Evolutionary conservation across 1,140 invertebrate species (phyloP), one percentile per base, ranked within the genome.

Genomic region (Drosophila ercepeae): DNA sequence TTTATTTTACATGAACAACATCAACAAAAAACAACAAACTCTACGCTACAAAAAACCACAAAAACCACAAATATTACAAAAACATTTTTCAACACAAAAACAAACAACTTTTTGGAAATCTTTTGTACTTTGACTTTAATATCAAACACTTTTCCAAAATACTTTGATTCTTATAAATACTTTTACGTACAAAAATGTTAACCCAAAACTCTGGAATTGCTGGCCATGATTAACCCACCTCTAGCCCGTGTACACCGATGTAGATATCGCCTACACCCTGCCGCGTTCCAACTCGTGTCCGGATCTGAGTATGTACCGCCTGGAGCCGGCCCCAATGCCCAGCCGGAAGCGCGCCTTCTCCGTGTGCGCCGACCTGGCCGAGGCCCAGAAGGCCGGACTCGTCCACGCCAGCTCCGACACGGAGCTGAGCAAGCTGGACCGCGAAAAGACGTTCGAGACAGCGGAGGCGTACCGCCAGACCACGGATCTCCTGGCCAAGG

Each of bases 381-480:
- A 75, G 1, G 71, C 58, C 2, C 42, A 45, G 21, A 44, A 46
- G 1, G 46, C 61, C 5, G 71, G 50, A 7, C 51, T 78, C 27
- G 42, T 82, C 11, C 89, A 84, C 41, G 78, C 90, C 51, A 94
- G 95, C 52, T 96, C 95, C 3, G 95, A 96, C 78, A 95, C 94
- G 0, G 95, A 96, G 89, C 90, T 96, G 11, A 93, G 95, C 72
- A 93, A 94, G 19, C 96, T 96, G 57, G 95, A 97, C 75, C 95
- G 95, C 75, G 94, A 94, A 53, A 95, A 94, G 57, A 96, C 96
- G 0, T 97, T 96, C 84, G 84, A 81, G 60, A 91, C 69, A 60
- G 93, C 91, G 45, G 92, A 92, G 70, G 93, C 93, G 11, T 93
- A 94, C 59, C 92, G 96, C 0, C 94, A 96, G 76, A 95, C 95